Evolutionary conservation across 2,113 vertebrate genomes (phyloP), one percentile per base, ranked within the genome.

Genomic region (Scomber japonicus): DNA sequence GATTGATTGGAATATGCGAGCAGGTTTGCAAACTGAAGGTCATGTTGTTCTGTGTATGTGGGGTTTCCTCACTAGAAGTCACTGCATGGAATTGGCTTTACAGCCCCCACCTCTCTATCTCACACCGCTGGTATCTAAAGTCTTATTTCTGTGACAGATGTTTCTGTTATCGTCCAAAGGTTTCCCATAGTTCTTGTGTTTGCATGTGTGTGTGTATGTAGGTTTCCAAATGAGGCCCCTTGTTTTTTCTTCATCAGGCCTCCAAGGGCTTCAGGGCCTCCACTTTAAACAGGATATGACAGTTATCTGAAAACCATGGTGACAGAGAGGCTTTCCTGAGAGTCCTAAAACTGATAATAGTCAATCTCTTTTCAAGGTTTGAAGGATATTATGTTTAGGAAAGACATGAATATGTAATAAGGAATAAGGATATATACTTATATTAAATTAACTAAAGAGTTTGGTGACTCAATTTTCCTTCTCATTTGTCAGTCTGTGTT

Each of bases 241-340:
- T 88, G 59, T 80, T 84, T 80, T 75, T 80, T 81, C 70, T 69
- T 56, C 64, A 21, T 63, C 61, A 78, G 75, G 62, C 14, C 78
- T 83, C 87, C 13, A 16, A 79, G 71, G 80, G 44, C 78, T 78
- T 82, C 75, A 79, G 71, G 80, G 44, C 78, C 80, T 82, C 75
- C 80, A 61, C 75, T 83, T 91, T 81, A 89, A 93, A 92, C 90
- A 94, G 93, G 94, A 94, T 89, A 84, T 81, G 24, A 70, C 74
- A 76, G 75, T 88, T 91, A 89, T 93, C 88, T 88, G 50, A 88
- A 90, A 80, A 78, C 78, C 86, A 86, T 88, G 77, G 88, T 74
- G 87, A 91, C 87, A 62, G 60, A 69, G 54, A 69, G 44, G 57
- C 57, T 78, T 93, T 94, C 89, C 90, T 92, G 87, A 88, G 53